Percentiles rank a stretch among this genome's conserved stretches.
Conservation (phyloP, 2,888 invertebrate species). For the Rugalucina vietnamica region DNA sequence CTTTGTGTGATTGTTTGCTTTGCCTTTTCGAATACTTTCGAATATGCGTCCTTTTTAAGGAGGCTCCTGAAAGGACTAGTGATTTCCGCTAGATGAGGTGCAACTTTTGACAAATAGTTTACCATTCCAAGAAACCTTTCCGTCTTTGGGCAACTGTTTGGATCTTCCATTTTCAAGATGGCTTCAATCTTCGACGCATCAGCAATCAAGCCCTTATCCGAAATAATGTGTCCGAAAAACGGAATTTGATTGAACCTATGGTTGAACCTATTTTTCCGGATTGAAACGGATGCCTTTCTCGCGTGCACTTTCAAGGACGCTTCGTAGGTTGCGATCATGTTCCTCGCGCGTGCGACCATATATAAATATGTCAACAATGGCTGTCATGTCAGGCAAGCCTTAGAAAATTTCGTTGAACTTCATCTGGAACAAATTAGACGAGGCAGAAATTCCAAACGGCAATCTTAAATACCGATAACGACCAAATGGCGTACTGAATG, state of each 20-base stretch:
- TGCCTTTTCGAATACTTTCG: conserved; percentile 12
- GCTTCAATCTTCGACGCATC: conserved; percentile 53
- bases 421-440: conserved; percentile 50
- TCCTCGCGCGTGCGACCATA: conserved; percentile 37
- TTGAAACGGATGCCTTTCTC: conserved; percentile 45
- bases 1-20: conserved; percentile 7
- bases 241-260: conserved; percentile 38
- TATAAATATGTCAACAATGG: conserved; percentile 50
- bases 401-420: conserved; percentile 41
- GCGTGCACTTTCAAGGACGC: conserved; percentile 41
- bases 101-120: conserved; percentile 25
- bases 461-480: conserved; percentile 23
- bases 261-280: conserved; percentile 35
- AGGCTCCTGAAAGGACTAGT: conserved; percentile 21
- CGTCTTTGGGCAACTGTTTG: conserved; percentile 8
- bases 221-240: conserved; percentile 57
- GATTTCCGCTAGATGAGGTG: conserved; percentile 13
- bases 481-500: conserved; percentile 41
- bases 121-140: conserved; percentile 29
- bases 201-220: conserved; percentile 36
- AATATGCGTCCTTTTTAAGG: conserved; percentile 26
- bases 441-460: conserved; percentile 51
- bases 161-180: conserved; percentile 40
- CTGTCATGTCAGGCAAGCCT: conserved; percentile 25
- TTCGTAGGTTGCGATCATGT: conserved; percentile 54